Evolutionary conservation across 2,888 invertebrate genomes (phyloP), one percentile per base, ranked within the genome.

Genomic region (Tortricodes alternella): DNA sequence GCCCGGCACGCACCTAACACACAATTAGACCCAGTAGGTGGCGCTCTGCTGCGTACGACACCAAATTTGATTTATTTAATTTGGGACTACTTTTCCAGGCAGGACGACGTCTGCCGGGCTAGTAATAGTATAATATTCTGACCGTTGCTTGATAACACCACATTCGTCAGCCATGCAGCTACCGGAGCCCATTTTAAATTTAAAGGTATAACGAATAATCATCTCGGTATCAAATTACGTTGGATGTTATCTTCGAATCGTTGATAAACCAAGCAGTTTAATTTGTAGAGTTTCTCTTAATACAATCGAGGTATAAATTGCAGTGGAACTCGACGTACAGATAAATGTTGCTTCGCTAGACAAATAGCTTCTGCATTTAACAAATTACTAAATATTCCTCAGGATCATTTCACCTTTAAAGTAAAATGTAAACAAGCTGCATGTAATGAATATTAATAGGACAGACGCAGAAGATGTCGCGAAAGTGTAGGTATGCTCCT

Each of bases 371-470:
- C 68, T 71, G 67, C 70, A 65, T 66, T 68, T 72, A 74, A 83
- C 78, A 80, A 85, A 84, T 84, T 74, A 72, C 78, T 65, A 62
- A 66, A 67, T 68, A 74, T 66, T 61, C 64, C 66, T 57, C 63
- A 62, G 63, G 65, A 62, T 69, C 70, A 75, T 77, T 75, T 76
- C 68, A 70, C 69, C 66, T 67, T 63, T 68, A 73, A 71, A 66
- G 71, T 58, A 75, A 77, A 76, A 75, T 76, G 70, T 75, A 75
- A 73, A 74, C 73, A 70, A 68, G 62, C 65, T 63, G 55, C 63
- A 63, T 60, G 66, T 72, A 80, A 80, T 81, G 82, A 80, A 80
- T 81, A 82, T 80, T 81, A 82, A 84, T 78, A 66, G 67, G 55
- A 61, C 61, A 61, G 63, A 62, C 62, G 65, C 62, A 65, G 66